phyloP scores from a whole-genome alignment of 1,140 invertebrate species.

The Whitmania pigra region DNA sequence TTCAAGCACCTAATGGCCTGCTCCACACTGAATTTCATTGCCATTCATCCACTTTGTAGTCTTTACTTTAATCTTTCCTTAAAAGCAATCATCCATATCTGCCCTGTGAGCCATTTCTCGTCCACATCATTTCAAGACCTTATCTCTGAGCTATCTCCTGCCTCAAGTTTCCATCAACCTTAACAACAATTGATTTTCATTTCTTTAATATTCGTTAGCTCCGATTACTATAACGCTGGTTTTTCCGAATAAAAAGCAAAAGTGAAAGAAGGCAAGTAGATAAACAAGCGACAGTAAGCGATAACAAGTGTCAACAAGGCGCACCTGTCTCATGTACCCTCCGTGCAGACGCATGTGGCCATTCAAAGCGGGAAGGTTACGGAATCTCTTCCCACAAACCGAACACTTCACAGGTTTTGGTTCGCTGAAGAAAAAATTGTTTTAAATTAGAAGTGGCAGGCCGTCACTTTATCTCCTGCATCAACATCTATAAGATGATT shows the following conservation, averaged over 20 bases:
- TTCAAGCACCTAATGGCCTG: too few relatives aligned
- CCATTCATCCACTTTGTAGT: too few relatives aligned
- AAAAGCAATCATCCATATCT: too few relatives aligned
- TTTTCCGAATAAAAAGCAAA: not conserved
- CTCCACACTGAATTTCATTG: too few relatives aligned
- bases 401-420: slow-evolving; percentile 72
- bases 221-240: not conserved
- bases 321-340: slow-evolving; percentile 74
- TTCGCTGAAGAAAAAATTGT: slow-evolving; percentile 32
- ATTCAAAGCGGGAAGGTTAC: slow-evolving; percentile 92
- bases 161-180: too few relatives aligned
- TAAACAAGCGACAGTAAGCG: not conserved
- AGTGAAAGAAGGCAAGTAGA: not conserved
- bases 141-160: too few relatives aligned
- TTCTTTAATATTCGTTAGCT: too few relatives aligned
- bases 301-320: not conserved
- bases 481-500: too few relatives aligned
- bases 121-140: too few relatives aligned
- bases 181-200: too few relatives aligned
- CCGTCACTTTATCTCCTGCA: not conserved
- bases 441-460: not conserved
- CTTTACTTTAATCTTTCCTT: too few relatives aligned
- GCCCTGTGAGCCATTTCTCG: too few relatives aligned
- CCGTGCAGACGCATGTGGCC: slow-evolving; percentile 92
- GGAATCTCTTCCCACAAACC: slow-evolving; percentile 82